A percentile compares a stretch with the other conserved stretches of the same genome.
Evolutionary conservation across 1,140 invertebrate genomes (phyloP).

Genomic region (Ganaspis sp.): DNA sequence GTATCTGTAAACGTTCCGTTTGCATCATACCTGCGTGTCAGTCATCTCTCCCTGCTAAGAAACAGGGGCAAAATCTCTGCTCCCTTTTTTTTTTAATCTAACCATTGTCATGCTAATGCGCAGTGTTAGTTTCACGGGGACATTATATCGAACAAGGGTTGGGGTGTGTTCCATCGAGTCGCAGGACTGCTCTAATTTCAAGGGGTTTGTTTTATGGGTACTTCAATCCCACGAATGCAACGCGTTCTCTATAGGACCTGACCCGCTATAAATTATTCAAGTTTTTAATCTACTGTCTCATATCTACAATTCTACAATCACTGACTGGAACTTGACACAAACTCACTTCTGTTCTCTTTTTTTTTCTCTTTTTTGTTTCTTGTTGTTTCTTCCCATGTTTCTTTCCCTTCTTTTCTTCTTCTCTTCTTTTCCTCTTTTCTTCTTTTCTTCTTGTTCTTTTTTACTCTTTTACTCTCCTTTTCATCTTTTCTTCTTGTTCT

Average conservation of each 20-base stretch:
- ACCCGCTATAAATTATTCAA: slow-evolving; percentile 56
- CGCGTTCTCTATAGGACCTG: slow-evolving; percentile 64
- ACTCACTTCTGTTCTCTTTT: not conserved
- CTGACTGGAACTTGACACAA: not conserved
- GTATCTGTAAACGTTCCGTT: slow-evolving; percentile 65
- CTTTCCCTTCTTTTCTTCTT: too few relatives aligned
- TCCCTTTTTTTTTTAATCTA: slow-evolving; percentile 73
- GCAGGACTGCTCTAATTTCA: slow-evolving; percentile 70
- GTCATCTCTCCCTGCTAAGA: slow-evolving; percentile 59
- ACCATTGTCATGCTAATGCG: slow-evolving; percentile 72
- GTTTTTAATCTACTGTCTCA: slow-evolving; percentile 36
- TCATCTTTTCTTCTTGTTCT: too few relatives aligned
- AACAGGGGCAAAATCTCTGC: slow-evolving; percentile 54
- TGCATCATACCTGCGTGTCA: slow-evolving; percentile 64
- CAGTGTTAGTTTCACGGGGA: slow-evolving; percentile 71
- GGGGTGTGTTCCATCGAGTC: slow-evolving; percentile 62
- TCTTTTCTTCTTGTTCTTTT: too few relatives aligned
- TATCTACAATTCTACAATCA: not conserved
- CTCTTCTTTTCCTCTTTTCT: too few relatives aligned
- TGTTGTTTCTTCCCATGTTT: too few relatives aligned
- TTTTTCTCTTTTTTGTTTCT: too few relatives aligned
- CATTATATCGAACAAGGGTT: slow-evolving; percentile 66
- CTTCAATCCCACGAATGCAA: slow-evolving; percentile 70
- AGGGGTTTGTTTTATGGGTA: slow-evolving; percentile 70
- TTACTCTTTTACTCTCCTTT: too few relatives aligned